These are phyloP conservation scores for Venusia cambrica DNA, from an alignment of 2,888 invertebrate species.

Conservation along the genomic window DNA sequence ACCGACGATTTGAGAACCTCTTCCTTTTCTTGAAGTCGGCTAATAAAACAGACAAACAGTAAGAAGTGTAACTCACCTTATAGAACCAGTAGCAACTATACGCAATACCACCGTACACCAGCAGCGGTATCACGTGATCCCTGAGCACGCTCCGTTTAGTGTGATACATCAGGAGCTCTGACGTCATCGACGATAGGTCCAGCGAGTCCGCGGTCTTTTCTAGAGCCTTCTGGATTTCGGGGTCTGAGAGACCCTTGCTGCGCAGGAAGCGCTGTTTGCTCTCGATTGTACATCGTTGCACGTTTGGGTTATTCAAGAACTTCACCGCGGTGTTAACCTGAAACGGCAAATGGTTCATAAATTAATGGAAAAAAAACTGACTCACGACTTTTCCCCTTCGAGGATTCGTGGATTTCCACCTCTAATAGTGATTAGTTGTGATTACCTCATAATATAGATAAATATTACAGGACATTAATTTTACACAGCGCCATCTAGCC, in stretches of 20 bases:
- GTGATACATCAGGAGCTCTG: slow-evolving; percentile 66
- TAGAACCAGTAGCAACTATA: slow-evolving; percentile 91
- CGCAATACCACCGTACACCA: slow-evolving; percentile 88
- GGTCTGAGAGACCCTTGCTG: slow-evolving; percentile 88
- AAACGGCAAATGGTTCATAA: neutral
- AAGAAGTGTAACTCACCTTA: slow-evolving; percentile 82
- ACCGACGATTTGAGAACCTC: no score
- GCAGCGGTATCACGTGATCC: slow-evolving; percentile 86
- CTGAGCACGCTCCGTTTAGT: slow-evolving; percentile 74
- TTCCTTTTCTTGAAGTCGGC: no score
- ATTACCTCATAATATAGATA: no score
- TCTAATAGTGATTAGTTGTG: no score
- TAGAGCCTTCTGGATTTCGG: slow-evolving; percentile 88
- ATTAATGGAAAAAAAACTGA: no score
- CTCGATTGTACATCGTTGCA: slow-evolving; percentile 86
- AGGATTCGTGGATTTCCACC: no score
- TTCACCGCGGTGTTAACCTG: slow-evolving; percentile 93
- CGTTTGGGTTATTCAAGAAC: slow-evolving; percentile 93
- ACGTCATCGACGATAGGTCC: slow-evolving; percentile 60
- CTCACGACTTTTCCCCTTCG: no score
- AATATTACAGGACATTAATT: no score
- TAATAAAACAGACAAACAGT: no score
- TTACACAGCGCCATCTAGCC: no score
- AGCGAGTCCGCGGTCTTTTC: slow-evolving; percentile 81
- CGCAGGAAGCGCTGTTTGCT: slow-evolving; percentile 90